A percentile compares a stretch with the other conserved stretches of the same genome.
Evolutionary conservation across 2,113 vertebrate species (phyloP).

Genomic region (Chaenogobius annularis): DNA sequence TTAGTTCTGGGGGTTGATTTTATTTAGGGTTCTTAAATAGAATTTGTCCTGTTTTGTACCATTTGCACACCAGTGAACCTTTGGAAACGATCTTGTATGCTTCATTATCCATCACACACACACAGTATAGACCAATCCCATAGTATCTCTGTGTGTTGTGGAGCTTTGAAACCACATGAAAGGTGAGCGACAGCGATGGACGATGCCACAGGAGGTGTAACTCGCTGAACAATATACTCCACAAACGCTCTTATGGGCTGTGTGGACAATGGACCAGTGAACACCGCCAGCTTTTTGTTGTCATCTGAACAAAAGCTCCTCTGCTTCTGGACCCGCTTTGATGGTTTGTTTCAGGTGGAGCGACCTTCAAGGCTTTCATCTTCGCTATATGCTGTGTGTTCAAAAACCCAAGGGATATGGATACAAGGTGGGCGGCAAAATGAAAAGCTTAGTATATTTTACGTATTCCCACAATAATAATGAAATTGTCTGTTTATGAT

Average conservation of each 20-base stretch:
- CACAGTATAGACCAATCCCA: not conserved
- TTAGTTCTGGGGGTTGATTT: too few species aligned
- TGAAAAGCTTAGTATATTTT: not conserved
- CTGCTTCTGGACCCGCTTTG: conserved; percentile 33
- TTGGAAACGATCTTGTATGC: not conserved
- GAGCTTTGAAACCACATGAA: conserved; percentile 13
- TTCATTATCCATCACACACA: not conserved
- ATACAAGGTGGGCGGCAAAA: not conserved
- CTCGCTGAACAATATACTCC: not conserved
- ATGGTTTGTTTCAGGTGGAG: conserved; percentile 22
- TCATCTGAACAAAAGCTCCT: conserved; percentile 31
- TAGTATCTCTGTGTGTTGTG: not conserved
- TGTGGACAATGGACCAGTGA: conserved; percentile 7
- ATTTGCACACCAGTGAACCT: not conserved
- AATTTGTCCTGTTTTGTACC: too few species aligned
- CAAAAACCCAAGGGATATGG: not conserved
- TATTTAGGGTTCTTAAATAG: too few species aligned
- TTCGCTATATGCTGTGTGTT: not conserved
- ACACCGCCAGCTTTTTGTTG: conserved; percentile 15
- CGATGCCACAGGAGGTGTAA: conserved; percentile 8
- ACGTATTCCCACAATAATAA: too few species aligned
- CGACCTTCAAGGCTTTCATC: conserved; percentile 33
- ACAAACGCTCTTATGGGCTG: conserved; percentile 12
- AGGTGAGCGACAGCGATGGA: conserved; percentile 3
- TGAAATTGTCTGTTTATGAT: too few species aligned